A percentile compares a stretch with the other conserved stretches of the same genome.
phyloP scores from a whole-genome alignment of 2,888 invertebrate species.

The Zonitis immaculata region DNA sequence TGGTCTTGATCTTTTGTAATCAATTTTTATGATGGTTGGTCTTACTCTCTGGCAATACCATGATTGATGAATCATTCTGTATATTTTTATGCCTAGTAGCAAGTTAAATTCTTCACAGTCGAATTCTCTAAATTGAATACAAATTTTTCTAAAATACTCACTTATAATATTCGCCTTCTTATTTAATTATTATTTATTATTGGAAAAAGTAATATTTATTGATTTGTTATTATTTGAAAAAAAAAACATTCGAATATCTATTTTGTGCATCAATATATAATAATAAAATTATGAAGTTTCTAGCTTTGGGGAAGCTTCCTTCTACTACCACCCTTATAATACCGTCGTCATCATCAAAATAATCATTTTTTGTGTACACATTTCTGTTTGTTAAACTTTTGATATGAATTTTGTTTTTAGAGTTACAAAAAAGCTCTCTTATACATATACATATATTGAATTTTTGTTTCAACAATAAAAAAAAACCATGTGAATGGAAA shows the following conservation, averaged over 20 bases:
- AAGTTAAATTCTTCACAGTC: too few relatives aligned
- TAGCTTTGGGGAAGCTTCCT: background rate
- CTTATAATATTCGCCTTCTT: too few relatives aligned
- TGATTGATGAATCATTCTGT: too few relatives aligned
- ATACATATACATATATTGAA: too few relatives aligned
- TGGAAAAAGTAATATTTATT: background rate
- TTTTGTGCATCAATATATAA: background rate
- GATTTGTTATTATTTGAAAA: background rate
- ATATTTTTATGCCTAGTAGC: too few relatives aligned
- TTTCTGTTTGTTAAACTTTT: background rate
- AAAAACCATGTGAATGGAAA: too few relatives aligned
- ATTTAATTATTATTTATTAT: too few relatives aligned
- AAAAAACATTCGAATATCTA: background rate
- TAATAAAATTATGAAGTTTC: constrained; percentile 1
- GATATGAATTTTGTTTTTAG: background rate
- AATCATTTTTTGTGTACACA: background rate
- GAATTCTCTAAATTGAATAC: too few relatives aligned
- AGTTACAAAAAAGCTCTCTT: background rate
- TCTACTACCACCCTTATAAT: background rate
- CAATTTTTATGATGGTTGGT: too few relatives aligned
- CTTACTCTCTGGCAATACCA: too few relatives aligned
- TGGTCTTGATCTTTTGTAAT: too few relatives aligned
- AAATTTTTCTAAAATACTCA: too few relatives aligned
- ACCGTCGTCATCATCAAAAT: background rate
- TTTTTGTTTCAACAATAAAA: background rate